These are phyloP conservation scores for Callimorpha dominula DNA, from an alignment of 2,888 invertebrate species.

Conservation along the genomic window DNA sequence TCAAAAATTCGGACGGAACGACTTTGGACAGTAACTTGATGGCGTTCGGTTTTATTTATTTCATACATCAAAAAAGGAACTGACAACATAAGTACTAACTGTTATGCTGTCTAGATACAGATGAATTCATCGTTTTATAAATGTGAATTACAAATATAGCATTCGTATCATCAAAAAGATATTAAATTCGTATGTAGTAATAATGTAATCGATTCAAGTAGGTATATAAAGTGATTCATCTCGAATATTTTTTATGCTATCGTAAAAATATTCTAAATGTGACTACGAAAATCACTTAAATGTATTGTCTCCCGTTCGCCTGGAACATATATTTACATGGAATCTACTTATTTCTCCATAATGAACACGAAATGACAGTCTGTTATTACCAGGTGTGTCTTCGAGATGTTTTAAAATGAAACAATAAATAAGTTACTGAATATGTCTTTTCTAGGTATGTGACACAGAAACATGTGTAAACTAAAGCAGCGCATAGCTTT, in stretches of 20 bases:
- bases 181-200: slow-evolving; percentile 1
- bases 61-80: too few relatives aligned
- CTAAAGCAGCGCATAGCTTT: too few relatives aligned
- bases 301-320: slow-evolving; percentile 41
- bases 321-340: slow-evolving; percentile 31
- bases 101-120: not conserved
- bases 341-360: slow-evolving; percentile 36
- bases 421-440: not conserved
- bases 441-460: not conserved
- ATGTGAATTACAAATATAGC: not conserved
- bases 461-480: not conserved
- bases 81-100: not conserved
- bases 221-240: slow-evolving; percentile 17
- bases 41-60: too few relatives aligned
- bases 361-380: slow-evolving; percentile 25
- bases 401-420: not conserved
- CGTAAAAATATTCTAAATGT: slow-evolving; percentile 58
- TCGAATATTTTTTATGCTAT: slow-evolving; percentile 51
- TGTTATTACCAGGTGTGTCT: slow-evolving; percentile 1
- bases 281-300: slow-evolving; percentile 48
- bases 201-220: not conserved
- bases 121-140: too few relatives aligned
- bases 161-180: not conserved
- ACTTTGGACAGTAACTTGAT: too few relatives aligned
- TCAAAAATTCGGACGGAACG: too few relatives aligned